phyloP scores from a whole-genome alignment of 1,140 invertebrate species.

The Sarcophaga bullata region DNA sequence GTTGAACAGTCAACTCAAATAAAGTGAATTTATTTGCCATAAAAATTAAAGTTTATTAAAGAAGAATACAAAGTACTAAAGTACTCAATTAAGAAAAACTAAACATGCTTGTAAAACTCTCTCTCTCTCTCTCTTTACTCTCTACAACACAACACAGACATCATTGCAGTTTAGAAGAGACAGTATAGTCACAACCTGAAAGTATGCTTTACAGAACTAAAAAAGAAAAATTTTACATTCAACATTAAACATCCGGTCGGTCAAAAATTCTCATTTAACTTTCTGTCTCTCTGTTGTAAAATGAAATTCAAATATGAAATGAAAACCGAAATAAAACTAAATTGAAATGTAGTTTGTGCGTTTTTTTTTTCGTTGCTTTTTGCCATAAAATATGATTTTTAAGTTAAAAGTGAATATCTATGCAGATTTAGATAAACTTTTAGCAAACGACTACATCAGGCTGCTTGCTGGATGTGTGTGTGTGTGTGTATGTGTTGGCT shows the following conservation, averaged over 20 bases:
- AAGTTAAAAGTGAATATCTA: not conserved
- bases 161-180: not conserved
- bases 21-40: too few species aligned
- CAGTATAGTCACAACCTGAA: not conserved
- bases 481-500: not conserved
- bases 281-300: not conserved
- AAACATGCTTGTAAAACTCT: not conserved
- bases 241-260: conserved; percentile 6
- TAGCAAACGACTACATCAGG: not conserved
- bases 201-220: not conserved
- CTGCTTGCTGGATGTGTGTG: not conserved
- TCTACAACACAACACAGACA: not conserved
- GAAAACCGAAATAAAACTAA: not conserved
- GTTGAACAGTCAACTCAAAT: too few species aligned
- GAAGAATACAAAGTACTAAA: too few species aligned
- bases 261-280: conserved; percentile 15
- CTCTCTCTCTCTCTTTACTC: not conserved
- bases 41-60: too few species aligned
- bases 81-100: too few species aligned
- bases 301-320: not conserved
- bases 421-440: conserved; percentile 15
- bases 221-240: not conserved
- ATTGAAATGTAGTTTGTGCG: not conserved
- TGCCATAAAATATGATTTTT: not conserved
- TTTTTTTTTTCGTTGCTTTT: too few species aligned